These are phyloP conservation scores for Zosterops pallidus DNA, from an alignment of 2,113 vertebrate species.

Conservation along the genomic window DNA sequence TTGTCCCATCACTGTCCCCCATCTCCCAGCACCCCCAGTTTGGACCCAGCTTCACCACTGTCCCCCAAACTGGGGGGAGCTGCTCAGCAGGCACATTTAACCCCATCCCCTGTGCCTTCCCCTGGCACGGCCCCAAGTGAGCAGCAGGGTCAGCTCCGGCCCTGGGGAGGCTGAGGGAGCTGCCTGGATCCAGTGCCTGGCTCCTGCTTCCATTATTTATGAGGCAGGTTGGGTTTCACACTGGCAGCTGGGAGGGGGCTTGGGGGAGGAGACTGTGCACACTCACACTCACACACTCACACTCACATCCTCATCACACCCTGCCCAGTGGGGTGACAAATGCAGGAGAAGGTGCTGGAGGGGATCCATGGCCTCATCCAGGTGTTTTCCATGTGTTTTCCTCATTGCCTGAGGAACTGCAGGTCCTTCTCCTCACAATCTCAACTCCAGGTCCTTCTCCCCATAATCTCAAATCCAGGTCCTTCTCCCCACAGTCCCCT, in stretches of 20 bases:
- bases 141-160: not conserved
- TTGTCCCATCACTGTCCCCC: not conserved
- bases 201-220: conserved; percentile 65
- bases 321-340: not conserved
- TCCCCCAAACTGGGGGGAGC: not conserved
- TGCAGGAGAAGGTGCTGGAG: not conserved
- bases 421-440: rapidly evolving
- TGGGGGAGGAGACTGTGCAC: not conserved
- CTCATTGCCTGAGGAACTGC: rapidly evolving
- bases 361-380: not conserved
- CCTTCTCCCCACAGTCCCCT: not conserved
- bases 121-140: not conserved
- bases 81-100: not conserved
- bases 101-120: not conserved
- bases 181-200: not conserved
- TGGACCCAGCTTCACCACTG: not conserved
- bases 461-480: no score
- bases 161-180: not conserved
- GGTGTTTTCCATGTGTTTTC: rapidly evolving
- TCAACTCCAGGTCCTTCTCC: not conserved
- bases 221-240: conserved; percentile 61
- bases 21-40: not conserved
- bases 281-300: not conserved
- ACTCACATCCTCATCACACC: not conserved
- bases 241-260: not conserved